Evolutionary conservation across 2,888 invertebrate genomes (phyloP).

Genomic region (Lasius platythorax): DNA sequence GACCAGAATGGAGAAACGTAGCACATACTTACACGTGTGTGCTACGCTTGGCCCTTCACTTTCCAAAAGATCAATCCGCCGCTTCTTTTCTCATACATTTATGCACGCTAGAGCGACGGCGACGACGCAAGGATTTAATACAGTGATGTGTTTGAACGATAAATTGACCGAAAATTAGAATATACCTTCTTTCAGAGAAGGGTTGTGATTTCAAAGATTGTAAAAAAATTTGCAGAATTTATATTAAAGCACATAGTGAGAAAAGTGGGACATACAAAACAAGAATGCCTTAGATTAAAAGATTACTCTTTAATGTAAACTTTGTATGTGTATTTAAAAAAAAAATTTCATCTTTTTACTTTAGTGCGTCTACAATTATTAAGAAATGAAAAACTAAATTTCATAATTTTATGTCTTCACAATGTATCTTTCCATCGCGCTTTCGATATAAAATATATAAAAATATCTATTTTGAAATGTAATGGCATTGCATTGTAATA

Average conservation of each 20-base stretch:
- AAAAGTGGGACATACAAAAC: not conserved
- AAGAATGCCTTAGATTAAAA: not conserved
- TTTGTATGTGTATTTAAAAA: not conserved
- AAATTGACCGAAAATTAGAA: constrained; percentile 23
- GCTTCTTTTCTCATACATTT: constrained; percentile 17
- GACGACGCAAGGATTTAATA: constrained; percentile 23
- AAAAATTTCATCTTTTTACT: not conserved
- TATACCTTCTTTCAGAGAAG: not conserved
- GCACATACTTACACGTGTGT: constrained; percentile 65
- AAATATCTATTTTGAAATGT: not conserved
- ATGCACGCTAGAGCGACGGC: constrained; percentile 11
- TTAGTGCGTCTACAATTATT: not conserved
- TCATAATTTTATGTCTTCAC: not conserved
- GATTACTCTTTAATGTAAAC: not conserved
- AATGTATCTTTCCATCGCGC: not conserved
- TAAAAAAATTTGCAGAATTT: not conserved
- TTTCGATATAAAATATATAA: not conserved
- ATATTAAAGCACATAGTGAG: not conserved
- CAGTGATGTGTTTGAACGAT: constrained; percentile 1
- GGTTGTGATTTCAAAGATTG: not conserved
- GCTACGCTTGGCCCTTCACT: constrained; percentile 12
- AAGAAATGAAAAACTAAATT: constrained; percentile 16
- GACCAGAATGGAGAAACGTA: constrained; percentile 67
- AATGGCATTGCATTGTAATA: not conserved
- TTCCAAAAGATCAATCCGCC: constrained; percentile 24